Evolutionary conservation across 30 jellyfish, hydroid and myxozoan genomes (phyloP).

Genomic region (Hydra vulgaris): DNA sequence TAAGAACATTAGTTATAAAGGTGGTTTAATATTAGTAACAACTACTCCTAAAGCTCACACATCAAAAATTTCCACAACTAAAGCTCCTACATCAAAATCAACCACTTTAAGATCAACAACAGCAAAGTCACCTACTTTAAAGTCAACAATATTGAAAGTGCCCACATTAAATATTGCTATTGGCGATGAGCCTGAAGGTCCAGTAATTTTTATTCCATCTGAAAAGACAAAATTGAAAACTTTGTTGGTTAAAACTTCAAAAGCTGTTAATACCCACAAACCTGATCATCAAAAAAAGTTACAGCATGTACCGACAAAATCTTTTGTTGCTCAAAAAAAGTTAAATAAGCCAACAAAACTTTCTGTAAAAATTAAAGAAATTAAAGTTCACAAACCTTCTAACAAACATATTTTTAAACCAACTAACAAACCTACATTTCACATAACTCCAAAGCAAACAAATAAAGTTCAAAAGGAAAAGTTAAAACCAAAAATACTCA

Average conservation of each 20-base stretch:
- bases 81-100: neutral
- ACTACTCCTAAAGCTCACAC: too few species aligned
- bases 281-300: neutral
- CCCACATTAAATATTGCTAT: slow-evolving; percentile 74
- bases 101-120: neutral
- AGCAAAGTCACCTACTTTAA: neutral
- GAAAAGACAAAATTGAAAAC: neutral
- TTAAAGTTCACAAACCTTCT: neutral
- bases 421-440: neutral
- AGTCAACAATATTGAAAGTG: slow-evolving; percentile 21
- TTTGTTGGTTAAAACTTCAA: neutral
- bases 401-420: neutral
- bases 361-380: neutral
- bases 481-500: neutral
- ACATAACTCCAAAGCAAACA: neutral
- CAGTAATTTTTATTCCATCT: slow-evolving; percentile 1
- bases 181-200: slow-evolving; percentile 67
- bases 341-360: neutral
- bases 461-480: neutral
- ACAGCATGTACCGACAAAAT: neutral
- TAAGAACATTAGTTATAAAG: too few species aligned
- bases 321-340: too few species aligned
- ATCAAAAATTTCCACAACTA: slow-evolving; percentile 16
- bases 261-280: neutral
- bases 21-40: too few species aligned